Evolutionary conservation across 2,888 invertebrate genomes (phyloP).

Genomic region (Choreutis nemorana): DNA sequence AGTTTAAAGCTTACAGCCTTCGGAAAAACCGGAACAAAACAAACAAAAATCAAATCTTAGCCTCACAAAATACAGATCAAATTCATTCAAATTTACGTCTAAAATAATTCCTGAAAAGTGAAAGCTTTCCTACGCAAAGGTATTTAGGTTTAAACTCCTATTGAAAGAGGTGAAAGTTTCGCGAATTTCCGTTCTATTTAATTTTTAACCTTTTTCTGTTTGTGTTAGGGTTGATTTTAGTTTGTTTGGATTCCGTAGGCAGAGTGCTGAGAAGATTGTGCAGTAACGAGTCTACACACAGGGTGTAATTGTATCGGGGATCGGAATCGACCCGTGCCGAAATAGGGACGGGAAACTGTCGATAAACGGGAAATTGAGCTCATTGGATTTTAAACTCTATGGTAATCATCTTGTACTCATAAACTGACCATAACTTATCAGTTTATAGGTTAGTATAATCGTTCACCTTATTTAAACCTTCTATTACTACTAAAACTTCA

Average conservation of each 20-base stretch:
- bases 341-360: conserved; percentile 30
- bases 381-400: too few relatives aligned
- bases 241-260: conserved; percentile 13
- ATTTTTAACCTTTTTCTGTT: too few relatives aligned
- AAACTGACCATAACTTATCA: too few relatives aligned
- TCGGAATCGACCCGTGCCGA: conserved; percentile 39
- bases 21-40: conserved; percentile 31
- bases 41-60: conserved; percentile 25
- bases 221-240: conserved; percentile 24
- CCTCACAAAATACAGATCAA: conserved; percentile 21
- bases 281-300: conserved; percentile 58
- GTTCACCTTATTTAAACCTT: too few relatives aligned
- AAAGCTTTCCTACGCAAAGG: conserved; percentile 61
- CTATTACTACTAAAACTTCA: too few relatives aligned
- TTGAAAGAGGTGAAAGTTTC: conserved; percentile 66
- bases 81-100: conserved; percentile 17
- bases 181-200: too few relatives aligned
- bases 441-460: too few relatives aligned
- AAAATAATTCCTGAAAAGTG: conserved; percentile 64
- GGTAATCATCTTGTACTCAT: too few relatives aligned
- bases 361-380: conserved; percentile 16
- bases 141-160: conserved; percentile 65
- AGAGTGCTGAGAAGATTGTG: conserved; percentile 55
- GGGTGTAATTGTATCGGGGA: conserved; percentile 63
- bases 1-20: conserved; percentile 61